Evolutionary conservation across 2,888 invertebrate genomes (phyloP).

Genomic region (Timandra comae): DNA sequence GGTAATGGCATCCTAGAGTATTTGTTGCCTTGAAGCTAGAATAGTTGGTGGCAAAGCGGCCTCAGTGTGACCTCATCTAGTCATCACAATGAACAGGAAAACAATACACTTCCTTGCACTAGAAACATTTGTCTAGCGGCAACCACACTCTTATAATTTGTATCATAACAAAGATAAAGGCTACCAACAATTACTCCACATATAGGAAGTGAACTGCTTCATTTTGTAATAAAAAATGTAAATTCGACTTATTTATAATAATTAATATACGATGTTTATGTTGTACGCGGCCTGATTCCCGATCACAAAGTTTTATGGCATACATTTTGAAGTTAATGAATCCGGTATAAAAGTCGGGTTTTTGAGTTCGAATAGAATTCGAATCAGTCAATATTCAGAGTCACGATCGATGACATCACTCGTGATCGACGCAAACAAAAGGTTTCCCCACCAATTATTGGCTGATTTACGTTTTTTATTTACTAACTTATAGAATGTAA

Average conservation of each 20-base stretch:
- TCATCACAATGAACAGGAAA: constrained; percentile 32
- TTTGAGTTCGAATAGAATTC: neutral
- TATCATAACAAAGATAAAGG: too few species aligned
- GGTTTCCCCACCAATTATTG: constrained; percentile 21
- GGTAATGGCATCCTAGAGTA: constrained; percentile 21
- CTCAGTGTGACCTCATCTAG: constrained; percentile 30
- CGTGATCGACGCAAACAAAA: neutral
- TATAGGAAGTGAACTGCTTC: neutral
- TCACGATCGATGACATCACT: constrained; percentile 21
- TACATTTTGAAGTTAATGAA: neutral
- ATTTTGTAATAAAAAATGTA: too few species aligned
- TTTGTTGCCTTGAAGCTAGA: constrained; percentile 24
- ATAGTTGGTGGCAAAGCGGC: constrained; percentile 19
- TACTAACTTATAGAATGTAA: too few species aligned
- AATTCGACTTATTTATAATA: too few species aligned
- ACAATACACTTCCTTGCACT: constrained; percentile 31
- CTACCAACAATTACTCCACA: too few species aligned
- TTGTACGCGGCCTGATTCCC: neutral
- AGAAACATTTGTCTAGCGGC: constrained; percentile 23
- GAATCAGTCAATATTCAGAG: constrained; percentile 2
- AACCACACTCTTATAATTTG: constrained; percentile 10
- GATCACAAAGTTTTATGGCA: neutral
- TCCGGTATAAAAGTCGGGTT: neutral
- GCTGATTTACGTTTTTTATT: constrained; percentile 9
- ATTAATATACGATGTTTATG: neutral